Evolutionary conservation across 1,140 invertebrate genomes (phyloP), one percentile per base, ranked within the genome.

Genomic region (Drosophila ohnishii): DNA sequence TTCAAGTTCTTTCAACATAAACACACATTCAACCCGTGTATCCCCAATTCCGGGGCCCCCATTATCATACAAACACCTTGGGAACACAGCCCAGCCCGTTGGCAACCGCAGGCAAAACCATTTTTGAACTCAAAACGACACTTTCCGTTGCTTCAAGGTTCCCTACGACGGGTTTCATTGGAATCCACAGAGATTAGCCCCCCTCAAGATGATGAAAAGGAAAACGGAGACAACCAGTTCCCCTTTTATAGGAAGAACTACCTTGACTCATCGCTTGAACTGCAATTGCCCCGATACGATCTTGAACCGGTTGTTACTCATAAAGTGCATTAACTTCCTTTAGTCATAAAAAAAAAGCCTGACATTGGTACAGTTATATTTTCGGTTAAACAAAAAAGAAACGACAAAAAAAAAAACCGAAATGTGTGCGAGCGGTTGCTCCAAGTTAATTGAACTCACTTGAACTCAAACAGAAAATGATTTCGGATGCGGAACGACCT

Each of bases 301-400:
- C 45, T 61, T 63, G 16, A 66, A 76, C 72, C 74, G 64, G 80
- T 84, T 80, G 53, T 32, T 50, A 25, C 56, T 78, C 66, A 74
- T 69, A 37, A 61, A 73, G 80, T 87, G 84, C 83, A 84, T 83
- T 88, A 87, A 87, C 84, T 88, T 79, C 77, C 74, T 83, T 88
- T 69, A 78, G 62, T 85, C 71, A 79, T 63, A 81, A 81, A 72
- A 67, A 39, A 71, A 78, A 64, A 71, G 62, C 37, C 60, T 88
- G 84, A 50, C 84, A 88, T 84, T 88, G 85, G 73, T 88, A 88
- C 84, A 88, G 84, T 88, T 88, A 88, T 84, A 69, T 59, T 78
- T 53, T 75, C 34, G 56, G 35, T 59, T 60, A 71, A 69, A 77
- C 28, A 56, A 42, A 34, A 67, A 48, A 40, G 13, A n/a, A 59